These are phyloP conservation scores for Papilio gigon DNA, from an alignment of 2,888 invertebrate genomes.

Conservation along the genomic window DNA sequence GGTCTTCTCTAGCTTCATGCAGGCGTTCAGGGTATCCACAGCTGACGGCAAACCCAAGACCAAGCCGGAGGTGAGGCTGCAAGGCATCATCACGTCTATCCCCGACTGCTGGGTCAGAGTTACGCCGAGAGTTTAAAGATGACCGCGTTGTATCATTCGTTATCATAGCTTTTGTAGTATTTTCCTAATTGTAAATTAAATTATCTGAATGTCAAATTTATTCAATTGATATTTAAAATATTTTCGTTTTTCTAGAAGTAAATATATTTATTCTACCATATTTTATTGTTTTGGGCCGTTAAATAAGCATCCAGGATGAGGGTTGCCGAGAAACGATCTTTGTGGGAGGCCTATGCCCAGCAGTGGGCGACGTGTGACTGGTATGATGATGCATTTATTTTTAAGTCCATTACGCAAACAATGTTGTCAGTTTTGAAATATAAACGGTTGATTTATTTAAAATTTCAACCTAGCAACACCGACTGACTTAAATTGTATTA, in stretches of 20 bases:
- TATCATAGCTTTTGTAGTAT: neutral
- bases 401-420: neutral
- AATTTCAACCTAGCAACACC: neutral
- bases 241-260: neutral
- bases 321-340: too few species aligned
- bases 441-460: neutral
- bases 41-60: conserved; percentile 72
- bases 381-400: too few species aligned
- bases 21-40: conserved; percentile 83
- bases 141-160: neutral
- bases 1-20: conserved; percentile 83
- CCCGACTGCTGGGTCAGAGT: conserved; percentile 83
- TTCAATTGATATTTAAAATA: too few species aligned
- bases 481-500: neutral
- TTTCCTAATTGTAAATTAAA: neutral
- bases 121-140: conserved; percentile 55
- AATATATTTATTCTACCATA: too few species aligned
- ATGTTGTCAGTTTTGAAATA: neutral
- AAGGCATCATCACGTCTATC: conserved; percentile 82
- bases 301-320: too few species aligned
- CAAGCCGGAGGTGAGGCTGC: conserved; percentile 64
- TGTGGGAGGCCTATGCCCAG: too few species aligned
- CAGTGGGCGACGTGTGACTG: too few species aligned
- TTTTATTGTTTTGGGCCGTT: too few species aligned
- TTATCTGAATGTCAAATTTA: neutral